Evolutionary conservation across 1,140 invertebrate genomes (phyloP), one percentile per base, ranked within the genome.

Genomic region (Apis florea): DNA sequence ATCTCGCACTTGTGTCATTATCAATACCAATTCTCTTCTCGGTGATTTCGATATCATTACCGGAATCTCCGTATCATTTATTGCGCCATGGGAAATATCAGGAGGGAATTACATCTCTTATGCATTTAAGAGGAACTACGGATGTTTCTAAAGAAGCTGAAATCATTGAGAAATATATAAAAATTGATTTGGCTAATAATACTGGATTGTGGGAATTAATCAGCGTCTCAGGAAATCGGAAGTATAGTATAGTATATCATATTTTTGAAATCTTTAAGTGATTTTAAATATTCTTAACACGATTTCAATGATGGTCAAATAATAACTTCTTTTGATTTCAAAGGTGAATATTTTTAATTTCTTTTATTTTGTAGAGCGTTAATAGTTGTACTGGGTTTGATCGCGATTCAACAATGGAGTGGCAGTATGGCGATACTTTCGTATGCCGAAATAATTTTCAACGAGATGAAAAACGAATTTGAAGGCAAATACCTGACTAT

Each of bases 51-150:
- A 93, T 94, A 49, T 95, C 95, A 79, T 94, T 97, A 91, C 96
- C 96, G 0, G 97, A 97, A 92, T 96, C 96, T 13, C 97, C 97
- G 0, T 95, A 97, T 82, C 96, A 95, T 85, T 94, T 95, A 63
- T 91, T 96, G 2, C 94, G 94, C 72, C 93, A 94, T 31, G 94
- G 95, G 3, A 89, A 93, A 31, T 90, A 92, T 15, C 92, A 95
- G 21, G 93, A 95, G 78, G 96, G 96, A 0, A 92, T 94, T 59
- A 91, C 92, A 70, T 94, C 95, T 2, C 89, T 97, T 53, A 91
- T 94, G 78, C 93, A 92, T 84, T 92, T 96, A 0, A 92, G 96
- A 73, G 95, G 95, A 5, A 92, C 88, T 74, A 89, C 85, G 56
- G 94, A 95, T 86, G 94, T 96, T 19, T 92, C 94, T 75, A 94